Base-by-base conservation (phyloP, 2,888 invertebrate species). In the Girardia tigrina region DNA sequence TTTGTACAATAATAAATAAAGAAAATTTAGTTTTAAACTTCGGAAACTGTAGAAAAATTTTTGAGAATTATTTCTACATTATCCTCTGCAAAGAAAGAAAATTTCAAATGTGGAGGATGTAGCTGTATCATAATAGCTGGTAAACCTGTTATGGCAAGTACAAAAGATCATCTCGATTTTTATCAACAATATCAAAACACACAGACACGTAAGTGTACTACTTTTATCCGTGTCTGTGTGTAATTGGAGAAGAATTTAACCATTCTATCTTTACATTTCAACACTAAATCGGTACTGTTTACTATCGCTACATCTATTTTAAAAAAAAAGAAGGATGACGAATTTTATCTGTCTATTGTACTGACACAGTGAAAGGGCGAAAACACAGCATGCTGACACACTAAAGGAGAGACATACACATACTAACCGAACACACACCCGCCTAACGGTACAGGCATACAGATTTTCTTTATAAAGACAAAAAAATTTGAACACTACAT, bases 91-190 rank as follows among this genome's bases (percentile, higher is more conserved):
- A n/a, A 56, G 56, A 56, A 56, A 56, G 56, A 56, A 56, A 56
- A 56, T 56, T 56, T 56, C 23, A 20, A 56, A 56, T 56, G 56
- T 56, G 56, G 56, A 56, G 56, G 56, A 56, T 56, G 56, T 56
- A 56, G 56, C 36, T 36, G 36, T 36, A 36, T 36, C 36, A 36
- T 36, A 36, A 36, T 36, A 36, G 36, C 56, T 56, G 56, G 56
- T 56, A 56, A 56, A 56, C 56, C 56, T 56, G 56, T 56, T 56
- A 56, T 56, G 23, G 56, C 56, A 56, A 56, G 56, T 56, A 56
- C 56, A 56, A 56, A 56, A 56, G 56, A 56, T 56, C 56, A 56
- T 56, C 56, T 56, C 56, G 56, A 56, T 56, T 56, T 56, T 56
- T 56, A 56, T 56, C 56, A 56, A 56, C 56, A 56, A 56, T 56